Base-by-base conservation (phyloP, 2,113 vertebrate genomes). In the Sakesphorus luctuosus region DNA sequence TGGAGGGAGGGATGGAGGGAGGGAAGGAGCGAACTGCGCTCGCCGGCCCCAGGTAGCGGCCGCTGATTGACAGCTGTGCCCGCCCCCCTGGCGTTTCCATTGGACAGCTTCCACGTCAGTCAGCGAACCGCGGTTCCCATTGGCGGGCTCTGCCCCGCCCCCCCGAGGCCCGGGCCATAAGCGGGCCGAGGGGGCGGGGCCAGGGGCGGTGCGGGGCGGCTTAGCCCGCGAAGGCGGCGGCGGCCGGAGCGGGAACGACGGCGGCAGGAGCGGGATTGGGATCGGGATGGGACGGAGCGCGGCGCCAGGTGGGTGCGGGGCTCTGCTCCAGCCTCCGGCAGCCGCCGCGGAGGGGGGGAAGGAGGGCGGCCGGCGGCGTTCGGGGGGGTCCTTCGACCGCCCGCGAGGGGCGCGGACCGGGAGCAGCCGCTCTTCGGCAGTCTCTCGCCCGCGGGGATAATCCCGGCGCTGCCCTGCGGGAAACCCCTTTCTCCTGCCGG, bases 391-490 rank as follows among this genome's bases (percentile, higher is more conserved):
- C 17, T 46, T 46, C 18, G 17, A 18, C 17, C 18, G 44, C 28
- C 28, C 10, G 28, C 9, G 74, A 55, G 66, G 25, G 92, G 89
- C 66, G 91, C 72, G 74, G 90, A 49, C 69, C 44, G 87, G 85
- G 73, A 84, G 88, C 75, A 50, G 66, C 56, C 20, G 66, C 59
- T 65, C 12, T 20, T 59, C 65, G 84, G 90, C 29, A 33, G 46
- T 74, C 33, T 66, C 10, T 36, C 75, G 80, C 98, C 97, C 96
- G 90, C 91, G 94, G 97, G 96, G 98, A 87, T 98, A 86, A 96
- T 93, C 91, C 47, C 66, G 40, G 28, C 28, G 44, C 8, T 82
- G 71, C 76, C 50, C 40, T 49, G 44, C 12, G 62, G 62, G 71
- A 88, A 80, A 47, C 80, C 65, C n/a, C 63, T 78, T 75, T 89